Conservation (phyloP, 2,797 vertebrate species). For the Otolemur crassicaudatus region DNA sequence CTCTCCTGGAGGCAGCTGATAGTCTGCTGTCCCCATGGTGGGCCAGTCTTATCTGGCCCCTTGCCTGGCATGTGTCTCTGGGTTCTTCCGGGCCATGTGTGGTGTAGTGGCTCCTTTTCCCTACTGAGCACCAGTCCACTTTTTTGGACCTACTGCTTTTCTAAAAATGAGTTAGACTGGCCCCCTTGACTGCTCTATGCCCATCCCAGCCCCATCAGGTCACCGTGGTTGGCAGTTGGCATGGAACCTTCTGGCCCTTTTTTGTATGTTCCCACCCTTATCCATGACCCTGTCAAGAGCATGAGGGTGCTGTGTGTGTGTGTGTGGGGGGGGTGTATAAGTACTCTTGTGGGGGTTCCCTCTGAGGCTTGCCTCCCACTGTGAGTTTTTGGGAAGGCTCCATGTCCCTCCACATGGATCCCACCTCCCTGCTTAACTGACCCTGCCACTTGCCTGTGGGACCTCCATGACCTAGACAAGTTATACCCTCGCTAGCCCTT, state of each 20-base stretch:
- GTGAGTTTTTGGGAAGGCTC: not conserved
- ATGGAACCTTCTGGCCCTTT: not conserved
- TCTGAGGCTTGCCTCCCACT: not conserved
- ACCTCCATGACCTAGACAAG: not conserved
- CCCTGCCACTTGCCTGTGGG: not conserved
- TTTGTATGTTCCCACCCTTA: not conserved
- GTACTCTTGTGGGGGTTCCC: not conserved
- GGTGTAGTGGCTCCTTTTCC: not conserved
- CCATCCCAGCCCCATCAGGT: not conserved
- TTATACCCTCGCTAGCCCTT: not conserved
- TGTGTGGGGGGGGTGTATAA: fast-evolving
- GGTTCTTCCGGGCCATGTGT: not conserved
- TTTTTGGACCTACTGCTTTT: not conserved
- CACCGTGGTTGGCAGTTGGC: not conserved
- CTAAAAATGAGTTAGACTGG: not conserved
- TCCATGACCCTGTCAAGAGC: fast-evolving
- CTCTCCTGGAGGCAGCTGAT: not conserved
- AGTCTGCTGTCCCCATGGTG: not conserved
- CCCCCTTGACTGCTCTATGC: not conserved
- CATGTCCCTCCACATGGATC: fast-evolving
- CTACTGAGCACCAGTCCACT: not conserved
- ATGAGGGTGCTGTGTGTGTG: fast-evolving
- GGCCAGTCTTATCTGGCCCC: not conserved
- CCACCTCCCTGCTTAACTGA: not conserved
- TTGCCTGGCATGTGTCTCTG: not conserved